Conservation (phyloP, 2,888 invertebrate species). For the Mechanitis mazaeus region DNA sequence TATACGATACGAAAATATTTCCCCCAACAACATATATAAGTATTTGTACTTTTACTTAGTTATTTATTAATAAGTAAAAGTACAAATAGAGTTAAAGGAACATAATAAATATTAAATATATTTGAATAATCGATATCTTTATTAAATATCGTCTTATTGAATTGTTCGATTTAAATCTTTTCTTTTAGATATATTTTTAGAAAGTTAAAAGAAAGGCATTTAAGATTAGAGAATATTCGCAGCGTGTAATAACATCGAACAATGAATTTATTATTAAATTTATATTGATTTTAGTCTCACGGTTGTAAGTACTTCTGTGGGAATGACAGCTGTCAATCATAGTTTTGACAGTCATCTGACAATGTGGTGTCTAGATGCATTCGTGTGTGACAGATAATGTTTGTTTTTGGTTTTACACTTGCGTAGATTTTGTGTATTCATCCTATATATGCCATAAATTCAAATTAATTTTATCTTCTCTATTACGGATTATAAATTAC, state of each 20-base stretch:
- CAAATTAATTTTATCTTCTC: no score
- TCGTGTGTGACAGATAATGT: background rate
- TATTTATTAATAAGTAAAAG: no score
- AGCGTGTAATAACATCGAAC: background rate
- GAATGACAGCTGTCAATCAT: slow-evolving; percentile 18
- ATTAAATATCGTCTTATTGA: background rate
- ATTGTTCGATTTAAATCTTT: background rate
- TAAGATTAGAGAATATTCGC: background rate
- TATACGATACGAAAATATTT: no score
- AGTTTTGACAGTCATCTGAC: slow-evolving; percentile 5
- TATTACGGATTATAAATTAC: no score
- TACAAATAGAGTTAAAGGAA: no score
- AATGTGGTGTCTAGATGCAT: background rate
- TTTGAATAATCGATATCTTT: background rate
- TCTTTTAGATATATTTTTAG: background rate
- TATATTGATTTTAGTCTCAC: background rate
- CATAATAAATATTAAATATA: background rate
- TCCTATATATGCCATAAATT: no score
- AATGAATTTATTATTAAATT: background rate
- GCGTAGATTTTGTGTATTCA: no score
- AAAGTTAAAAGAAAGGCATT: slow-evolving; percentile 3
- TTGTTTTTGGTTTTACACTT: no score
- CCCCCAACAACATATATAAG: no score
- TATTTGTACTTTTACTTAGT: no score
- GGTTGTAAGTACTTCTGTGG: background rate